Conservation (phyloP, 2,888 invertebrate genomes). For the Scaptomyza reducta region DNA sequence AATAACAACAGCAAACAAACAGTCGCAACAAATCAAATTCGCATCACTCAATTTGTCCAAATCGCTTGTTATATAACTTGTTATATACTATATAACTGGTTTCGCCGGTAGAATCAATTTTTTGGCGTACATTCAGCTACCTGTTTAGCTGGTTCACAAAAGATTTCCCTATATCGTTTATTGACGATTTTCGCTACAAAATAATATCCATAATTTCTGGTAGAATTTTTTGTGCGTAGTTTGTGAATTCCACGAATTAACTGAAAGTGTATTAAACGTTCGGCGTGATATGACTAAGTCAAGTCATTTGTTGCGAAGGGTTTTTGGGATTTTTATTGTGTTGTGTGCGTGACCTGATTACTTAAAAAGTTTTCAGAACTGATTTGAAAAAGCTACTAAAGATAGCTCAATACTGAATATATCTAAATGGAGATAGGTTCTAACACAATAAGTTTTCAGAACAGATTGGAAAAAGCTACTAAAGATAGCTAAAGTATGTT, state of each 20-base stretch:
- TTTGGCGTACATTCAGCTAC: slow-evolving; percentile 17
- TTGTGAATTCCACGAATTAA: background rate
- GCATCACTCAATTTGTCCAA: slow-evolving; percentile 20
- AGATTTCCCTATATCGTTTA: slow-evolving; percentile 24
- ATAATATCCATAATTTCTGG: slow-evolving; percentile 8
- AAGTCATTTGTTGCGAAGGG: background rate
- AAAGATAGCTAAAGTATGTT: background rate
- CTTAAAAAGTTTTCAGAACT: background rate
- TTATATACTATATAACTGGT: slow-evolving; percentile 10
- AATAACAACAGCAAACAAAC: background rate
- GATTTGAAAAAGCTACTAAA: no score
- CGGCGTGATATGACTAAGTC: slow-evolving; percentile 4
- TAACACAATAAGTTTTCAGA: no score
- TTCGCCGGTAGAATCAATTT: slow-evolving; percentile 12
- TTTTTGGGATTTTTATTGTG: background rate
- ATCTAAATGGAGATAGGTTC: no score
- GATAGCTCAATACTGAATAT: no score
- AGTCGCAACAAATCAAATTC: slow-evolving; percentile 16
- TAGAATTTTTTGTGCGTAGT: background rate
- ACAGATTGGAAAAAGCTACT: no score
- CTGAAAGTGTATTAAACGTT: slow-evolving; percentile 23
- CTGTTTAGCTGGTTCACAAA: slow-evolving; percentile 26
- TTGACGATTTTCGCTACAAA: background rate
- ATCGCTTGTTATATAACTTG: slow-evolving; percentile 18
- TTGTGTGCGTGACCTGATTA: background rate